These are phyloP conservation scores for Pampusana beccarii DNA, from an alignment of 2,113 vertebrate species.

Conservation along the genomic window DNA sequence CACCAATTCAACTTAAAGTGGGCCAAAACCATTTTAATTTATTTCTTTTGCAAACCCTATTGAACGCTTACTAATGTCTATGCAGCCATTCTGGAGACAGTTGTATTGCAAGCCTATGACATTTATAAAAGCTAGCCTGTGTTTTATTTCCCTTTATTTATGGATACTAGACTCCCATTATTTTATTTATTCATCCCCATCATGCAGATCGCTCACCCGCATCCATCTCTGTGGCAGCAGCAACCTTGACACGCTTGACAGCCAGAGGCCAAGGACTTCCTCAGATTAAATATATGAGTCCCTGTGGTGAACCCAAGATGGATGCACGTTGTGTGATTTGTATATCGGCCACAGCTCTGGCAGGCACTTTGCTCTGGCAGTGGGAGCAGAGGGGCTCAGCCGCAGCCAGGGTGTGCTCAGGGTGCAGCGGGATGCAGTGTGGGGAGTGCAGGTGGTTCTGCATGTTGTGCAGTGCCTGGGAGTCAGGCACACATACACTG, in stretches of 20 bases:
- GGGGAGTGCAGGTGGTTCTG: no score
- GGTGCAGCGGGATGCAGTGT: accelerated
- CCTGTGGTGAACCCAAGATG: neutral
- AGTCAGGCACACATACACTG: no score
- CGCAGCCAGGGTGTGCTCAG: neutral
- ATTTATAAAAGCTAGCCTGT: neutral
- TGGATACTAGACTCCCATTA: neutral
- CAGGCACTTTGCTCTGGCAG: neutral
- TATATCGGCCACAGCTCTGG: accelerated
- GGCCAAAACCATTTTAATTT: neutral
- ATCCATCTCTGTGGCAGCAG: slow-evolving; percentile 40
- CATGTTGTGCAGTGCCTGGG: no score
- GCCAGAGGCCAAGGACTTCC: slow-evolving; percentile 48
- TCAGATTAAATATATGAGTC: slow-evolving; percentile 19
- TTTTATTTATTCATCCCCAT: slow-evolving; percentile 25
- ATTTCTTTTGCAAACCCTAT: neutral
- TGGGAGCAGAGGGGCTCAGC: neutral
- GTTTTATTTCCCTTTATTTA: slow-evolving; percentile 25
- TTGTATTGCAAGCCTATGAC: neutral
- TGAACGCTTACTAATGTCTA: neutral
- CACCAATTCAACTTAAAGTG: neutral
- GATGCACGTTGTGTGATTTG: neutral
- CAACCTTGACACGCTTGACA: slow-evolving; percentile 38
- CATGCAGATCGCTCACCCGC: neutral
- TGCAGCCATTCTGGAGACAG: neutral